phyloP scores from a whole-genome alignment of 2,113 vertebrate genomes.

The Tyrannus savana region DNA sequence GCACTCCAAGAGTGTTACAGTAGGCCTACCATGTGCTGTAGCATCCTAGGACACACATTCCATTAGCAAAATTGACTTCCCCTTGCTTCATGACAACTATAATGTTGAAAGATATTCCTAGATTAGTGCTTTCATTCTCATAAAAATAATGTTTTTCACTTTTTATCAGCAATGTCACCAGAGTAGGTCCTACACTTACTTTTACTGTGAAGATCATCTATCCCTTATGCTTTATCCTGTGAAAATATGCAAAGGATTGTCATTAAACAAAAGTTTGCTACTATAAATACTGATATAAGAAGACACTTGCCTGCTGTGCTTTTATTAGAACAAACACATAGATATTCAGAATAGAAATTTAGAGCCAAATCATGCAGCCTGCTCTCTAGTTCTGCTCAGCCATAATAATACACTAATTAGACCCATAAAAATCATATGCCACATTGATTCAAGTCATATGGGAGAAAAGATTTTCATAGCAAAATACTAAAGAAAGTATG shows the following conservation, averaged over 20 bases:
- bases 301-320: neutral
- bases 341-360: neutral
- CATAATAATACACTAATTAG: neutral
- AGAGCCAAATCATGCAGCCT: neutral
- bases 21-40: neutral
- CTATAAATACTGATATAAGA: neutral
- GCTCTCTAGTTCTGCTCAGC: neutral
- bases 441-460: neutral
- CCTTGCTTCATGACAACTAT: neutral
- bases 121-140: neutral
- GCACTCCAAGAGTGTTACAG: neutral
- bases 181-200: neutral
- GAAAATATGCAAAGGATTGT: neutral
- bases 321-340: neutral
- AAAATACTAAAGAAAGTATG: neutral
- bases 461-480: neutral
- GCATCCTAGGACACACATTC: neutral
- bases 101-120: neutral
- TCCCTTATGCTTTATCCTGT: neutral
- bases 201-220: neutral
- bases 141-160: neutral
- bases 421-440: neutral
- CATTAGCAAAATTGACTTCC: neutral
- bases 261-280: neutral
- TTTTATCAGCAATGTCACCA: neutral